These are phyloP conservation scores for Sparidentex hasta DNA, from an alignment of 2,797 vertebrate genomes.

Conservation along the genomic window DNA sequence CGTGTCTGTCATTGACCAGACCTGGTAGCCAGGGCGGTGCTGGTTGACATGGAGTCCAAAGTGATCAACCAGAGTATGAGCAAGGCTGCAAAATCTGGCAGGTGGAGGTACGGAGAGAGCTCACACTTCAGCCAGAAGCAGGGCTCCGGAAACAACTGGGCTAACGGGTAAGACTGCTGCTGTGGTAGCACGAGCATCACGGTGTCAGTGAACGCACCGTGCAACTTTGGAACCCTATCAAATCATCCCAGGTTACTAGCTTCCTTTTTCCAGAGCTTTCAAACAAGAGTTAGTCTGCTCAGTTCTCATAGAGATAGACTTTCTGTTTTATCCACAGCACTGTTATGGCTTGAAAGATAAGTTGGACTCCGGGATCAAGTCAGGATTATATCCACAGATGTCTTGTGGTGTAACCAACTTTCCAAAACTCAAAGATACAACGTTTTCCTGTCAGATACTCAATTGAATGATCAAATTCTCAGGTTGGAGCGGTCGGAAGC, in stretches of 20 bases:
- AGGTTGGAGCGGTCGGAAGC: background rate
- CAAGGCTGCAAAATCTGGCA: constrained; percentile 86
- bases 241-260: background rate
- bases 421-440: background rate
- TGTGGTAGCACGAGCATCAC: too few species aligned
- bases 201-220: background rate
- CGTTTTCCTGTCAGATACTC: background rate
- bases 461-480: background rate
- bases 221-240: background rate
- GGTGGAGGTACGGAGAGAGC: constrained; percentile 89
- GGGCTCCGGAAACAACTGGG: constrained; percentile 99
- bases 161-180: constrained; percentile 90
- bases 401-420: background rate
- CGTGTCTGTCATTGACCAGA: constrained; percentile 69
- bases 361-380: too few species aligned
- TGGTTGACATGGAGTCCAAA: constrained; percentile 98
- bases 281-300: background rate
- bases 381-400: background rate
- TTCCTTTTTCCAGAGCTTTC: too few species aligned
- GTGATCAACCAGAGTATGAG: constrained; percentile 90
- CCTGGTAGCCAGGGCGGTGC: constrained; percentile 89
- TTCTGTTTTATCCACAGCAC: too few species aligned
- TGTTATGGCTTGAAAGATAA: too few species aligned
- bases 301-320: background rate
- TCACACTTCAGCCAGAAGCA: constrained; percentile 95